Percentiles rank a stretch among this genome's conserved stretches.
phyloP scores from a whole-genome alignment of 1,140 invertebrate species.

The Tetramorium alpestre region DNA sequence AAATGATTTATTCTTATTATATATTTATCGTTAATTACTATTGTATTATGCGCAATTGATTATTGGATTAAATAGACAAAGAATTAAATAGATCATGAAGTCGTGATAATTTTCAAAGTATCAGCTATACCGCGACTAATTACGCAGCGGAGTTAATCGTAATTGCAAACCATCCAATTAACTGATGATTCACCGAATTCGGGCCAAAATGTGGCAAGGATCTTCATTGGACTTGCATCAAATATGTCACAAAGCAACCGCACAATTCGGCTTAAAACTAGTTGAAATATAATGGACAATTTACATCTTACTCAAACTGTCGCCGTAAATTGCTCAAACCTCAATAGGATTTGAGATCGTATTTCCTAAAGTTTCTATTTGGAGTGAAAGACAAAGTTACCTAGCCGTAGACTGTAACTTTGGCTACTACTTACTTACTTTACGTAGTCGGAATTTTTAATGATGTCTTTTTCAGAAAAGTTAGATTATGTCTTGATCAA shows the following conservation, averaged over 20 bases:
- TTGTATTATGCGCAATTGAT: not conserved
- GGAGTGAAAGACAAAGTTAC: constrained; percentile 1
- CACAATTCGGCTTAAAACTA: not conserved
- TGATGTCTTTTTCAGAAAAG: constrained; percentile 18
- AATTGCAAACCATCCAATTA: constrained; percentile 7
- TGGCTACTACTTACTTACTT: not conserved
- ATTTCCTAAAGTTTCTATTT: constrained; percentile 35
- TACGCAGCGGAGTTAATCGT: constrained; percentile 17
- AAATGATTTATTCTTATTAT: not conserved
- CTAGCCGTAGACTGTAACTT: not conserved
- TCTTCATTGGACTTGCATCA: constrained; percentile 29
- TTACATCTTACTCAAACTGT: constrained; percentile 27
- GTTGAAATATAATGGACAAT: constrained; percentile 26
- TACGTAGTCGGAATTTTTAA: constrained; percentile 28
- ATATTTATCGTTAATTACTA: not conserved
- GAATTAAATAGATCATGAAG: not conserved
- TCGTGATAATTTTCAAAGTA: constrained; percentile 17
- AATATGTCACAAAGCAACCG: constrained; percentile 41
- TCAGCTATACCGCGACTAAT: not conserved
- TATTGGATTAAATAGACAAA: not conserved
- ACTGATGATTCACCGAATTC: constrained; percentile 19
- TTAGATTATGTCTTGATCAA: constrained; percentile 24
- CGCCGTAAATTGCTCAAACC: constrained; percentile 19
- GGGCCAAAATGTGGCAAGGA: not conserved
- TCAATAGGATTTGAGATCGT: not conserved